Percentiles rank a stretch among this genome's conserved stretches.
phyloP scores from a whole-genome alignment of 2,113 vertebrate genomes.

The Herpetotheres cachinnans region DNA sequence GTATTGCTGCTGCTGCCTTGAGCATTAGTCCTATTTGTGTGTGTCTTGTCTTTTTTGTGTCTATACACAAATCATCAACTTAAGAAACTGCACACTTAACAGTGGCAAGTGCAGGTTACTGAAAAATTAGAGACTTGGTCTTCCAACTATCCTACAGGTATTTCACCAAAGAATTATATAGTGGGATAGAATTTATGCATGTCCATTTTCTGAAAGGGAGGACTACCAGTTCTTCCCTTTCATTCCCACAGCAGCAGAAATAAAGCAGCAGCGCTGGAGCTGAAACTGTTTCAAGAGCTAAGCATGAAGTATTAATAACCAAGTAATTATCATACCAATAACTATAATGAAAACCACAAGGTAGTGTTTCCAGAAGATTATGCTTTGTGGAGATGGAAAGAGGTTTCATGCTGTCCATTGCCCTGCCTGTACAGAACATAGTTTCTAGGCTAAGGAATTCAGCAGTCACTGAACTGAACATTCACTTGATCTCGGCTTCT shows the following conservation, averaged over 20 bases:
- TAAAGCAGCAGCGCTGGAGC: neutral
- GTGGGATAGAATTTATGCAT: neutral
- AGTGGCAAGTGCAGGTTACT: neutral
- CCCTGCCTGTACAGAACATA: neutral
- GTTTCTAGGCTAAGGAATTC: neutral
- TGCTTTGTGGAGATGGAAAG: neutral
- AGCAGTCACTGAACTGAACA: neutral
- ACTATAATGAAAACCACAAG: neutral
- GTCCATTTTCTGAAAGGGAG: neutral
- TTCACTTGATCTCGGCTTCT: neutral
- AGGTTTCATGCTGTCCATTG: neutral
- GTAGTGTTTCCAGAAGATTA: neutral
- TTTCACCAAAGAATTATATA: neutral
- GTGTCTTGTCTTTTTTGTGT: neutral
- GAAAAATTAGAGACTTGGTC: neutral
- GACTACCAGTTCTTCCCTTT: neutral
- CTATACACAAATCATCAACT: neutral
- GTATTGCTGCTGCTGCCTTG: neutral
- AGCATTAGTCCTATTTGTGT: neutral
- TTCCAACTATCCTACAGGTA: neutral
- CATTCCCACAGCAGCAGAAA: neutral
- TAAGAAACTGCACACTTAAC: neutral
- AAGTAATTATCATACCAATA: conserved; percentile 6
- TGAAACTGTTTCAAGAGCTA: neutral
- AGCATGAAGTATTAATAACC: conserved; percentile 31